phyloP scores from a whole-genome alignment of 2,797 vertebrate species.

The Gallinago stenura region DNA sequence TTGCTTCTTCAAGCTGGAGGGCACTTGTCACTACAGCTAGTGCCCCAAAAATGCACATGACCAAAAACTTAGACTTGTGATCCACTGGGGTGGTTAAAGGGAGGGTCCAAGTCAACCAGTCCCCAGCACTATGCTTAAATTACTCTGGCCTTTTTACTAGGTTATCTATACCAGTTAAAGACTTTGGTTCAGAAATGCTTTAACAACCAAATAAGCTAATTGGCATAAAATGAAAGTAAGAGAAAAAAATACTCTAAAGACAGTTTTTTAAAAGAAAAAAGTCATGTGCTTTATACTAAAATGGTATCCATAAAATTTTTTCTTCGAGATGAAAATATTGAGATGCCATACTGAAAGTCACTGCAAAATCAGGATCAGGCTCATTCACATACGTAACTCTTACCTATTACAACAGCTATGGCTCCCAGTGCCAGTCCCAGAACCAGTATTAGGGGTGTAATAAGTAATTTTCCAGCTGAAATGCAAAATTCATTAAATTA shows the following conservation, averaged over 20 bases:
- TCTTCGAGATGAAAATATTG: background rate
- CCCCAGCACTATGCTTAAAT: background rate
- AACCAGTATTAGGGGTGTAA: slow-evolving; percentile 91
- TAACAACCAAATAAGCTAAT: background rate
- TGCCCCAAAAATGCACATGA: background rate
- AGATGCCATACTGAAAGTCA: background rate
- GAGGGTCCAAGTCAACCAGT: background rate
- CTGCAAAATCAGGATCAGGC: background rate
- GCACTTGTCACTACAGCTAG: background rate
- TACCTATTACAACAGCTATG: slow-evolving; percentile 94
- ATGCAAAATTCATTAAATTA: slow-evolving; percentile 65
- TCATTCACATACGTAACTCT: slow-evolving; percentile 47
- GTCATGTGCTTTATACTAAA: background rate
- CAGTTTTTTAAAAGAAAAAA: background rate
- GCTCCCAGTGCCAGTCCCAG: slow-evolving; percentile 93
- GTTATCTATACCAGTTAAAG: background rate
- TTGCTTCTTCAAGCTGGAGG: background rate
- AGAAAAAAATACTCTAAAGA: background rate
- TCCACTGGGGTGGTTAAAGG: background rate
- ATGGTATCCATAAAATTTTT: background rate
- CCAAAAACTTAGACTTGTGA: background rate
- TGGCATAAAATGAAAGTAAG: background rate
- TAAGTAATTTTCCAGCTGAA: slow-evolving; percentile 93
- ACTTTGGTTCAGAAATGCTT: background rate
- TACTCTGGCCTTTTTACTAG: background rate